A percentile compares a stretch with the other conserved stretches of the same genome.
phyloP scores from a whole-genome alignment of 1,140 invertebrate genomes.

The Trachymyrmex septentrionalis region DNA sequence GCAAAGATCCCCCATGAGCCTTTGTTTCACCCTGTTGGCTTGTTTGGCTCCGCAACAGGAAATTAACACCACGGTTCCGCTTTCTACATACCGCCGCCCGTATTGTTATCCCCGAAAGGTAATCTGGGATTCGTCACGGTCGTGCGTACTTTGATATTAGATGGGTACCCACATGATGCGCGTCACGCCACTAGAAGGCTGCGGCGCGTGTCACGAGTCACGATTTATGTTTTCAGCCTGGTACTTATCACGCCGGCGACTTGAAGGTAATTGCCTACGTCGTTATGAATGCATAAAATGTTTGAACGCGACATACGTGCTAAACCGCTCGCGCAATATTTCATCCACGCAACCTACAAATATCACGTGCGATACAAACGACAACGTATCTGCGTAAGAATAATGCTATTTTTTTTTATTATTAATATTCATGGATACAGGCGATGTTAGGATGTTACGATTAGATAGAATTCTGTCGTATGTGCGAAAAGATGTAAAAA shows the following conservation, averaged over 20 bases:
- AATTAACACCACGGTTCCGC: slow-evolving; percentile 74
- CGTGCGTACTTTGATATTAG: slow-evolving; percentile 66
- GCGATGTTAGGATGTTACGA: background rate
- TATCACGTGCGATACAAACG: slow-evolving; percentile 28
- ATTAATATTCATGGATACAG: slow-evolving; percentile 25
- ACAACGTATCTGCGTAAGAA: background rate
- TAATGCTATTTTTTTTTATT: background rate
- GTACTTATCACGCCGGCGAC: slow-evolving; percentile 52
- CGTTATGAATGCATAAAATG: slow-evolving; percentile 62
- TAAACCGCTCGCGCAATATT: slow-evolving; percentile 51
- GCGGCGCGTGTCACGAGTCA: slow-evolving; percentile 41
- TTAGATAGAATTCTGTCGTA: background rate
- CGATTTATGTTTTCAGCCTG: slow-evolving; percentile 56
- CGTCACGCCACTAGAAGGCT: background rate
- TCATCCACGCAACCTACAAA: slow-evolving; percentile 47
- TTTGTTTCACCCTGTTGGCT: slow-evolving; percentile 69
- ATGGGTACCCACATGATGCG: slow-evolving; percentile 42
- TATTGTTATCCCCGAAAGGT: slow-evolving; percentile 72
- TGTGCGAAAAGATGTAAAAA: background rate
- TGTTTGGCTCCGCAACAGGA: slow-evolving; percentile 73
- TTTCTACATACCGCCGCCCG: slow-evolving; percentile 64
- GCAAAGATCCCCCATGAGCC: slow-evolving; percentile 69
- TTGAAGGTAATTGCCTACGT: slow-evolving; percentile 52
- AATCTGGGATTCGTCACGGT: slow-evolving; percentile 72
- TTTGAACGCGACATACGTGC: slow-evolving; percentile 52